These are phyloP conservation scores for Brachionus angularis DNA, from an alignment of 1,140 invertebrate genomes.

Conservation along the genomic window DNA sequence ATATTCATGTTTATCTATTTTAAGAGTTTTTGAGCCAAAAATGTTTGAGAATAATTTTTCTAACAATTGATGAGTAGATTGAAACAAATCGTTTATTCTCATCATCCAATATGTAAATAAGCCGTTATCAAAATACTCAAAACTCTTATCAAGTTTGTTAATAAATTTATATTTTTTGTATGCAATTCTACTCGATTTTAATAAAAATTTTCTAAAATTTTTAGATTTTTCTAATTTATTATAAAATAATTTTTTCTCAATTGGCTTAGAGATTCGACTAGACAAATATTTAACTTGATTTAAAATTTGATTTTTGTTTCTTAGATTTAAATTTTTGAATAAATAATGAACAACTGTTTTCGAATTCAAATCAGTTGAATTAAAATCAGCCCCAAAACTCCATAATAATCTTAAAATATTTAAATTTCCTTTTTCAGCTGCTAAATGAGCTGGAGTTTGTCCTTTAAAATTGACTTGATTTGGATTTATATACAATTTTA, in stretches of 20 bases:
- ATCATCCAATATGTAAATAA: constrained; percentile 2
- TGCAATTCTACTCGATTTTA: neutral
- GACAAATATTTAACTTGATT: neutral
- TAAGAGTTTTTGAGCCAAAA: neutral
- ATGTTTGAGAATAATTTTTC: neutral
- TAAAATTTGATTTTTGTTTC: neutral
- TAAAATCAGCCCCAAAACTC: constrained; percentile 12
- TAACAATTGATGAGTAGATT: neutral
- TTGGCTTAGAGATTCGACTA: neutral
- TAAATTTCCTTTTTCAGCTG: neutral
- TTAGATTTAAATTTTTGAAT: constrained; percentile 17
- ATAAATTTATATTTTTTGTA: neutral
- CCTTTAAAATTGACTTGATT: neutral
- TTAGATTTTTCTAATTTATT: too few species aligned
- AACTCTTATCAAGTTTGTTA: neutral
- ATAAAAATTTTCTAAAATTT: neutral
- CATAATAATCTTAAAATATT: neutral
- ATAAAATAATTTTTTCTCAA: neutral
- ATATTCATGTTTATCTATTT: neutral
- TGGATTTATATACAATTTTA: neutral
- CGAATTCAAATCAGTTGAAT: neutral
- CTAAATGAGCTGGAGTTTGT: constrained; percentile 24
- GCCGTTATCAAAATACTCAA: neutral
- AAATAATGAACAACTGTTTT: neutral
- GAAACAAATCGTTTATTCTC: neutral